phyloP scores from a whole-genome alignment of 2,888 invertebrate genomes.

The Diaprepes abbreviatus region DNA sequence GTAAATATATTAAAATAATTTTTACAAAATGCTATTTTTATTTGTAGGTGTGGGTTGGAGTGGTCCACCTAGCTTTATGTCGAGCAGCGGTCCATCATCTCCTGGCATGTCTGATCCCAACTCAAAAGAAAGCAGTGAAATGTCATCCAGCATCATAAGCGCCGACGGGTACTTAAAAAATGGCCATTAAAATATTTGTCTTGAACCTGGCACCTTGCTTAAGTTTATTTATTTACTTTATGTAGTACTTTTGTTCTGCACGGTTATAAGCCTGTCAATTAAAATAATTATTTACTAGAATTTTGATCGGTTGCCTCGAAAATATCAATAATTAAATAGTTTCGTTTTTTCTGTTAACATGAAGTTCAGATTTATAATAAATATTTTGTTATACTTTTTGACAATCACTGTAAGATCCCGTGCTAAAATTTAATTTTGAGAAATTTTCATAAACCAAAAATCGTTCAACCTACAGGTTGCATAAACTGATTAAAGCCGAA shows the following conservation, averaged over 20 bases:
- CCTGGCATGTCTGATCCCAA: slow-evolving; percentile 76
- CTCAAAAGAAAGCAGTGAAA: slow-evolving; percentile 74
- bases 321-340: too few relatives aligned
- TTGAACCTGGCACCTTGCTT: slow-evolving; percentile 18
- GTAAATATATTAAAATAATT: too few relatives aligned
- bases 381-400: too few relatives aligned
- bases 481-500: too few relatives aligned
- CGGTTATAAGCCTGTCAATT: not conserved
- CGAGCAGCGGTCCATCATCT: slow-evolving; percentile 86
- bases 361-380: too few relatives aligned
- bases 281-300: not conserved
- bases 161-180: slow-evolving; percentile 72
- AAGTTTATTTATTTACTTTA: not conserved
- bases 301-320: not conserved
- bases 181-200: slow-evolving; percentile 38
- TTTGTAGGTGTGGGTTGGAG: slow-evolving; percentile 78
- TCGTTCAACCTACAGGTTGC: too few relatives aligned
- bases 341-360: too few relatives aligned
- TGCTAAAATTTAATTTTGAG: too few relatives aligned
- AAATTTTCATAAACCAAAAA: too few relatives aligned
- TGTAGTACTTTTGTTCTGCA: slow-evolving; percentile 1
- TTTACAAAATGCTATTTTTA: not conserved
- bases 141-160: slow-evolving; percentile 74
- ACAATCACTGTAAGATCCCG: too few relatives aligned
- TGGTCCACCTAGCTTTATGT: slow-evolving; percentile 87